A percentile compares a stretch with the other conserved stretches of the same genome.
Conservation (phyloP, 2,797 vertebrate species). For the Tachyglossus aculeatus region DNA sequence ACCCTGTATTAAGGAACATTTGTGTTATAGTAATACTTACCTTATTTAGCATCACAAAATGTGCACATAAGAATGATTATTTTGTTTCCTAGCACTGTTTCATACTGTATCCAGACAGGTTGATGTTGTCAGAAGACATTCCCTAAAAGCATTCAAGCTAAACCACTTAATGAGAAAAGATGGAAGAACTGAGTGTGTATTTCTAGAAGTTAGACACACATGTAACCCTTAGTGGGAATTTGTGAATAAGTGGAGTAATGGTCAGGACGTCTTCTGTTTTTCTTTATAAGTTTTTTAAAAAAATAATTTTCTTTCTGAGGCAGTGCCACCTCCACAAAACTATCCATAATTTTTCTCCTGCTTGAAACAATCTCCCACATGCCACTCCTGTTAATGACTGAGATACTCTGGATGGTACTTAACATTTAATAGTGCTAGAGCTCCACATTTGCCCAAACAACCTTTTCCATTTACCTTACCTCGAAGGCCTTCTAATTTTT, state of each 20-base stretch:
- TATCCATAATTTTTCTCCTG: constrained; percentile 78
- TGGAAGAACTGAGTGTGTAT: neutral
- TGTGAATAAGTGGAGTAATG: constrained; percentile 13
- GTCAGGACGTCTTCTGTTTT: constrained; percentile 30
- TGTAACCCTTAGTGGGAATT: neutral
- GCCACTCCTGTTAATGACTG: constrained; percentile 87
- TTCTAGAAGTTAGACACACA: too few relatives aligned
- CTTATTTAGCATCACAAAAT: too few relatives aligned
- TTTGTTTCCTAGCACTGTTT: too few relatives aligned
- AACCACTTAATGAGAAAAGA: too few relatives aligned
- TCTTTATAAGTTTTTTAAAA: constrained; percentile 66
- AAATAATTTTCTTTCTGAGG: constrained; percentile 70
- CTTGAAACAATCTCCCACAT: constrained; percentile 79
- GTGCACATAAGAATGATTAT: too few relatives aligned
- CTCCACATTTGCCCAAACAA: constrained; percentile 88
- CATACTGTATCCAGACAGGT: too few relatives aligned
- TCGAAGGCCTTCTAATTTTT: constrained; percentile 96
- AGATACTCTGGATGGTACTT: constrained; percentile 90
- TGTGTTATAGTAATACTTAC: too few relatives aligned
- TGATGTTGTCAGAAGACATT: too few relatives aligned
- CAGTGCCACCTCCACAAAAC: constrained; percentile 68
- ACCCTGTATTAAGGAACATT: too few relatives aligned
- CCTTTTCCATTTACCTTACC: constrained; percentile 95
- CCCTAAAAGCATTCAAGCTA: too few relatives aligned
- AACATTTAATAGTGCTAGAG: constrained; percentile 90